Percentiles rank a stretch among this genome's conserved stretches.
Conservation (phyloP, 2,797 vertebrate species). For the Sebastes paucispinis region DNA sequence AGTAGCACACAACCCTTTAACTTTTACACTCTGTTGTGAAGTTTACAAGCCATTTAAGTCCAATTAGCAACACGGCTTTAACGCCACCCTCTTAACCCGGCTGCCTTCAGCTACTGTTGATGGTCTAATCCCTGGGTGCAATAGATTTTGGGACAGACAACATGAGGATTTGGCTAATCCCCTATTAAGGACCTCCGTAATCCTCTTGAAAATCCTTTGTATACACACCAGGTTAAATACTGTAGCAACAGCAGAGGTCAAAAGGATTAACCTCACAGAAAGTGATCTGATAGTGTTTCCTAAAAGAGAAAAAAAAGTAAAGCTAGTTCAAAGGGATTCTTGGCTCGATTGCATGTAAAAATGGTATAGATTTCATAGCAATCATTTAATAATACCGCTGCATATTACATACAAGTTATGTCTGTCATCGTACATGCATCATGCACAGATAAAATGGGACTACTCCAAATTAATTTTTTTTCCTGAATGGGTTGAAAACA, state of each 20-base stretch:
- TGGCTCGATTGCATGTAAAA: background rate
- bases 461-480: background rate
- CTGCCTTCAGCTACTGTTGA: constrained; percentile 47
- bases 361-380: background rate
- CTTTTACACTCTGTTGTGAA: constrained; percentile 47
- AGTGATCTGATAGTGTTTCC: constrained; percentile 41
- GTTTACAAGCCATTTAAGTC: constrained; percentile 41
- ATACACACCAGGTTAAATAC: constrained; percentile 73
- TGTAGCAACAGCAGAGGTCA: constrained; percentile 71
- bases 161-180: constrained; percentile 78
- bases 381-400: background rate
- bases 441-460: background rate
- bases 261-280: constrained; percentile 72
- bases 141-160: constrained; percentile 53
- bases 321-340: constrained; percentile 1
- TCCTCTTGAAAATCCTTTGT: constrained; percentile 76
- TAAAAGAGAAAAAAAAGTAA: background rate
- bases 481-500: constrained; percentile 13
- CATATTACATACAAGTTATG: background rate
- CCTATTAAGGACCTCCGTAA: constrained; percentile 70
- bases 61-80: constrained; percentile 39
- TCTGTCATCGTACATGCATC: background rate
- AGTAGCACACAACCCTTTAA: constrained; percentile 14
- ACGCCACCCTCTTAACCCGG: constrained; percentile 38
- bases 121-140: constrained; percentile 54